Evolutionary conservation across 2,113 vertebrate genomes (phyloP).

Genomic region (Parus major): DNA sequence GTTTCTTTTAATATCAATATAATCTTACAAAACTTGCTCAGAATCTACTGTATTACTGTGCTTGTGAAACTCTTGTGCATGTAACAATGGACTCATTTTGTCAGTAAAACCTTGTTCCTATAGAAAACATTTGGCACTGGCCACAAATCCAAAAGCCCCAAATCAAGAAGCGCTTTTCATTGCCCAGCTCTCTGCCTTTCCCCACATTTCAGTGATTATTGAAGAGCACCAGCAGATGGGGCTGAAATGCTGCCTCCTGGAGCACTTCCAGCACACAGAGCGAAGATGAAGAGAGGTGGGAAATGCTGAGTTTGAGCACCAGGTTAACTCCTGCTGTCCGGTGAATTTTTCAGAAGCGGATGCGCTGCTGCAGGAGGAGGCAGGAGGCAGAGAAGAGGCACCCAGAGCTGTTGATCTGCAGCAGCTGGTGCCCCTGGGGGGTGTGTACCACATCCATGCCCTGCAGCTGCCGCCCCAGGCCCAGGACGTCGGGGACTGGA

Average conservation of each 20-base stretch:
- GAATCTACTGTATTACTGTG: not conserved
- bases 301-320: not conserved
- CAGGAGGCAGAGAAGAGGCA: not conserved
- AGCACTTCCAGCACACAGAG: accelerated
- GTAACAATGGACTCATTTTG: not conserved
- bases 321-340: not conserved
- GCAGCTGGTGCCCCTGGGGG: conserved; percentile 80
- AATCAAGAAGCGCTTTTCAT: not conserved
- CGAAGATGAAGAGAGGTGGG: not conserved
- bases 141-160: not conserved
- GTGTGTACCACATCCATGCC: conserved; percentile 81
- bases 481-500: conserved; percentile 77
- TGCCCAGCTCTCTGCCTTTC: too few species aligned
- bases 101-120: not conserved
- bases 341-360: conserved; percentile 15
- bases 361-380: not conserved
- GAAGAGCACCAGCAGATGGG: not conserved
- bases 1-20: not conserved
- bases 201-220: accelerated
- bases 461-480: conserved; percentile 84
- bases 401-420: conserved; percentile 67
- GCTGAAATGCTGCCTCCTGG: not conserved
- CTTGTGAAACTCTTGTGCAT: not conserved
- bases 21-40: not conserved
- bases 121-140: not conserved